A percentile compares a stretch with the other conserved stretches of the same genome.
Conservation (phyloP, 2,797 vertebrate species). For the Acestrorhynchus altus region DNA sequence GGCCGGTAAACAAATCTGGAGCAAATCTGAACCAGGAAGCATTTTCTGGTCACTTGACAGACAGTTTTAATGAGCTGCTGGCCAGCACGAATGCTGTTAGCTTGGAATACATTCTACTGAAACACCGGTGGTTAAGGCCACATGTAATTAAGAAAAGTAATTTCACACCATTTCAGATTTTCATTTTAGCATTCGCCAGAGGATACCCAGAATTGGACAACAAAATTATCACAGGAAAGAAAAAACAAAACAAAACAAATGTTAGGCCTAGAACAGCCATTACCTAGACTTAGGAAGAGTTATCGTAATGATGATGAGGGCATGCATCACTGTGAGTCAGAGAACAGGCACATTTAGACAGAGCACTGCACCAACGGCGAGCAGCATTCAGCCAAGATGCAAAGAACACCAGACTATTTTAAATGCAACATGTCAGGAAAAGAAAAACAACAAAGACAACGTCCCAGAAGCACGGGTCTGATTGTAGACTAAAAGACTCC, state of each 20-base stretch:
- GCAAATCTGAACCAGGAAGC: not conserved
- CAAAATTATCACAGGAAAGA: constrained; percentile 35
- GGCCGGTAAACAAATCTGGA: not conserved
- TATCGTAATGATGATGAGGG: constrained; percentile 42
- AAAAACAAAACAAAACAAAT: constrained; percentile 29
- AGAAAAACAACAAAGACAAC: not conserved
- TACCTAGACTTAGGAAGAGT: constrained; percentile 27
- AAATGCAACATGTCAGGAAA: not conserved
- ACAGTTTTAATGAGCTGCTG: not conserved
- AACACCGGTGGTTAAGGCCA: constrained; percentile 17
- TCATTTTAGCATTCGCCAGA: constrained; percentile 47
- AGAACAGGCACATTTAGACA: constrained; percentile 36
- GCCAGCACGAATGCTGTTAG: not conserved
- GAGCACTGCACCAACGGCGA: constrained; percentile 16
- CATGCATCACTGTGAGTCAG: constrained; percentile 42
- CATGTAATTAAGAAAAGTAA: constrained; percentile 4
- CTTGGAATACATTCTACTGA: not conserved
- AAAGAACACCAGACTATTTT: constrained; percentile 13
- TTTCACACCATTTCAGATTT: constrained; percentile 25
- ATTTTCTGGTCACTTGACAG: not conserved
- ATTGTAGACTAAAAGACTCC: constrained; percentile 21
- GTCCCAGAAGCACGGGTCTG: not conserved
- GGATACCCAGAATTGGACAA: constrained; percentile 81
- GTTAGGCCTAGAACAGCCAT: constrained; percentile 25
- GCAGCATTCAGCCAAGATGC: constrained; percentile 37